phyloP scores from a whole-genome alignment of 2,888 invertebrate genomes.

The Operophtera brumata region DNA sequence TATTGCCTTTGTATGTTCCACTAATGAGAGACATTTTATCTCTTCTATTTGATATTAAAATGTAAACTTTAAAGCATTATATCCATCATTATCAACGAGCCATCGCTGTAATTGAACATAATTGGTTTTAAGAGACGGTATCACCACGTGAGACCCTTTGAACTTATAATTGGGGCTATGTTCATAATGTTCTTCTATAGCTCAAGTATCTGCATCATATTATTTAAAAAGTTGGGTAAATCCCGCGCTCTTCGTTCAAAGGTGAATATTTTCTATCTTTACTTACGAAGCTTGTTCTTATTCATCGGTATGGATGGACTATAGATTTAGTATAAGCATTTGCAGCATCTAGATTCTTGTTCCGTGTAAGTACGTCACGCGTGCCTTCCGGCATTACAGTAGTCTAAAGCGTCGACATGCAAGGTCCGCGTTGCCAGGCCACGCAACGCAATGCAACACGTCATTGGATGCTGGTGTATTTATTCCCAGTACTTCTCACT shows the following conservation, averaged over 20 bases:
- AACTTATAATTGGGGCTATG: slow-evolving; percentile 27
- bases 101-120: slow-evolving; percentile 51
- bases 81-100: slow-evolving; percentile 39
- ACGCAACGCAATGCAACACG: slow-evolving; percentile 14
- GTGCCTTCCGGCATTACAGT: slow-evolving; percentile 47
- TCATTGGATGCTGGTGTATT: slow-evolving; percentile 19
- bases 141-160: slow-evolving; percentile 38
- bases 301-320: slow-evolving; percentile 30
- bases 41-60: slow-evolving; percentile 47
- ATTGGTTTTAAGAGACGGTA: slow-evolving; percentile 45
- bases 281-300: slow-evolving; percentile 26
- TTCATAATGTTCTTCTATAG: not conserved
- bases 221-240: not conserved
- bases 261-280: slow-evolving; percentile 34
- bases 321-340: slow-evolving; percentile 42
- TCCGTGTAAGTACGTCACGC: slow-evolving; percentile 48
- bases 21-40: slow-evolving; percentile 61
- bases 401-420: slow-evolving; percentile 36
- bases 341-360: slow-evolving; percentile 48
- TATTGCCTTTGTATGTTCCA: slow-evolving; percentile 33
- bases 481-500: slow-evolving; percentile 8
- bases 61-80: slow-evolving; percentile 44
- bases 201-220: not conserved
- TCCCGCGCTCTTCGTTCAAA: slow-evolving; percentile 27
- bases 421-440: slow-evolving; percentile 38